phyloP scores from a whole-genome alignment of 2,113 vertebrate genomes.

The Halcyon malimbica region DNA sequence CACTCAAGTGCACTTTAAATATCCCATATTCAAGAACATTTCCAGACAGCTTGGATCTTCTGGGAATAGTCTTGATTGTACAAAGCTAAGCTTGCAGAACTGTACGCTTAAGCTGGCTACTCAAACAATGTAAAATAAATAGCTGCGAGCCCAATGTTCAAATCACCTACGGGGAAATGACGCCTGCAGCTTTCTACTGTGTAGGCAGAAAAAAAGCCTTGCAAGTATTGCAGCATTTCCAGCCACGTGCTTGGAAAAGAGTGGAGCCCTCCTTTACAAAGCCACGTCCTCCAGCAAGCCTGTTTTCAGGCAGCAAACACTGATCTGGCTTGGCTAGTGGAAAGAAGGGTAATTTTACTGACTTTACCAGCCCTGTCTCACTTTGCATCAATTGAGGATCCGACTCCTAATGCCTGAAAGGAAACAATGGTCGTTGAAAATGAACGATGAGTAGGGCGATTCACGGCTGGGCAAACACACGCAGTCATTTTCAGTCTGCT shows the following conservation, averaged over 20 bases:
- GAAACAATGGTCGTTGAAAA: neutral
- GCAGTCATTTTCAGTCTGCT: neutral
- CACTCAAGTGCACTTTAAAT: neutral
- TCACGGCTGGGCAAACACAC: neutral
- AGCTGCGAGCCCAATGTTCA: neutral
- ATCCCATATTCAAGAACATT: neutral
- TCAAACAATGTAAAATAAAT: neutral
- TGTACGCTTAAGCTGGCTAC: neutral
- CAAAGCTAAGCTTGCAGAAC: neutral
- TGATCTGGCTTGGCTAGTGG: neutral
- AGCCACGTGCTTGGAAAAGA: neutral
- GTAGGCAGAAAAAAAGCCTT: neutral
- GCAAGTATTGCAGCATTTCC: neutral
- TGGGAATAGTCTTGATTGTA: neutral
- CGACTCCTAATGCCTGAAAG: neutral
- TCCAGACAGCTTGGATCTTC: neutral
- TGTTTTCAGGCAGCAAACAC: neutral
- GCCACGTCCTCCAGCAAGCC: neutral
- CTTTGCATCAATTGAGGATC: neutral
- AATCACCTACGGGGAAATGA: neutral
- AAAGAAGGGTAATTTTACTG: neutral
- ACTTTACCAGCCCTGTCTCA: neutral
- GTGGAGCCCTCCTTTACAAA: neutral
- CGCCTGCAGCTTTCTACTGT: neutral
- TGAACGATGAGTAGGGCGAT: neutral